Base-by-base conservation (phyloP, 2,113 vertebrate genomes). In the Columba livia region DNA sequence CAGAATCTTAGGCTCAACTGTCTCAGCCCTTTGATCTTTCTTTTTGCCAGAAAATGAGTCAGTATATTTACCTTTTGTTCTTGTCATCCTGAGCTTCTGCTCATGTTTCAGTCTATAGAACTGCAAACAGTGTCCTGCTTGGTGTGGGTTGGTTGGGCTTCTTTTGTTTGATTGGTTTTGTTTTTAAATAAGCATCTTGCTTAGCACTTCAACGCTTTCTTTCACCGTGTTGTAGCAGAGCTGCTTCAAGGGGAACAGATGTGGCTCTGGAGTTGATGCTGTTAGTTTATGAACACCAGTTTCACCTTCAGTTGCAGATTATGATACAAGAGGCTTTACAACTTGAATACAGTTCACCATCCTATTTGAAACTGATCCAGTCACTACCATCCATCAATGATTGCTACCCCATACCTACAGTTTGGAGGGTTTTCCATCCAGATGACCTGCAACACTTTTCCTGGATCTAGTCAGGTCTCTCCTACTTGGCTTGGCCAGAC, bases 341-440 rank as follows among this genome's bases (percentile, higher is more conserved):
- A 4, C 53, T 47, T 69, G 31, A 80, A 23, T 28, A 21, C 16
- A 53, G 42, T 67, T 79, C 7, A 28, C 12, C 44, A 8, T 12
- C 18, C 16, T 28, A 16, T n/a, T 62, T 78, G 18, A 85, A 95
- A 78, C 31, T 11, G 25, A 69, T 74, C 42, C 2, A 1, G 4
- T 16, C 44, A 53, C 26, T 24, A 26, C 9, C 7, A 47, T n/a
- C 5, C 18, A 50, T 50, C 60, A 70, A 21, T 31, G n/a, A 31
- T 14, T 70, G 24, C 4, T 56, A 10, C 3, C 3, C 48, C 5
- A 0, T 6, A 20, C 14, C 19, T 80, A 8, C 5, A 6, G 9
- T 32, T 44, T 58, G 32, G 28, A 70, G 56, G 12, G 19, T 28
- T 95, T 89, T 89, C 42, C 23, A 47, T n/a, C 17, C 38, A 48